phyloP scores from a whole-genome alignment of 2,113 vertebrate species.

The Upupa epops region DNA sequence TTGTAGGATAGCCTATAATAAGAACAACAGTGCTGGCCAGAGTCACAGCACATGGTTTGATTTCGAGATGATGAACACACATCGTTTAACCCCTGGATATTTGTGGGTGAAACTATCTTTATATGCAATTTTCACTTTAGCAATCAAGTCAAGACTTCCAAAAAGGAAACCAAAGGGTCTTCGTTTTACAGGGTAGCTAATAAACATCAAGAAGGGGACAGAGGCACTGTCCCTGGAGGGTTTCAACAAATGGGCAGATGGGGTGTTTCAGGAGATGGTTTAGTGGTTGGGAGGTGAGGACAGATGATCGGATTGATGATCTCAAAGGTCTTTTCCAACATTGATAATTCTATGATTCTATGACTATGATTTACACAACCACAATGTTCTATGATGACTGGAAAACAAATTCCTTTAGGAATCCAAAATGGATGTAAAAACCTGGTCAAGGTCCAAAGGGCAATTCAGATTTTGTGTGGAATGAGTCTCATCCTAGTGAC shows the following conservation, averaged over 20 bases:
- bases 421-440: neutral
- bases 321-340: too few relatives aligned
- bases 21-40: neutral
- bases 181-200: neutral
- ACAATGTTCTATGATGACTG: neutral
- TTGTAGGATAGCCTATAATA: slow-evolving; percentile 26
- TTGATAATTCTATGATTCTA: too few relatives aligned
- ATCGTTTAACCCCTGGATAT: neutral
- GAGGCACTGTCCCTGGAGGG: too few relatives aligned
- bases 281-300: too few relatives aligned
- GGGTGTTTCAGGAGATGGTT: too few relatives aligned
- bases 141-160: neutral
- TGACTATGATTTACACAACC: too few relatives aligned
- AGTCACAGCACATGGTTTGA: neutral
- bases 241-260: too few relatives aligned
- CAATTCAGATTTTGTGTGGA: neutral
- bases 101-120: neutral
- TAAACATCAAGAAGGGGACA: neutral
- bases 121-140: neutral
- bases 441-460: neutral
- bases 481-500: too few relatives aligned
- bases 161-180: neutral
- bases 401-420: neutral
- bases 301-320: too few relatives aligned
- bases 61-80: neutral